Conservation (phyloP, 2,888 invertebrate species). For the Arrhopalites spinosus region DNA sequence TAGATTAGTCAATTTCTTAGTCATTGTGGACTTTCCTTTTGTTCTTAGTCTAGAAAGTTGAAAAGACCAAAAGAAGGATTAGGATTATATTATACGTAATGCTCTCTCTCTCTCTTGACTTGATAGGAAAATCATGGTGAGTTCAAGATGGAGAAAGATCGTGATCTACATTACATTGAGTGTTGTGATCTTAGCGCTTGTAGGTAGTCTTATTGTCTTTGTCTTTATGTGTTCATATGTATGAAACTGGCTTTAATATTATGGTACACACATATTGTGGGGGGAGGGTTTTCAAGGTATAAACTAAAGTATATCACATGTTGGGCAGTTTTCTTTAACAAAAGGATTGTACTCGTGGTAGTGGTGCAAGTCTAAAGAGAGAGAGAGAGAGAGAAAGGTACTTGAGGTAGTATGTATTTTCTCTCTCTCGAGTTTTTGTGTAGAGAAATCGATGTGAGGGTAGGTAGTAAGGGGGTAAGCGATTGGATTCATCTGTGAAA, state of each 20-base stretch:
- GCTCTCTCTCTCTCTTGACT: too few relatives aligned
- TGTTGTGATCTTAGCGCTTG: too few relatives aligned
- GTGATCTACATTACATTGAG: too few relatives aligned
- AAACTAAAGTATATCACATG: neutral
- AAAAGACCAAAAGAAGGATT: neutral
- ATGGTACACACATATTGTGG: too few relatives aligned
- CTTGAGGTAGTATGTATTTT: too few relatives aligned
- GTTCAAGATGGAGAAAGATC: too few relatives aligned
- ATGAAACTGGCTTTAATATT: too few relatives aligned
- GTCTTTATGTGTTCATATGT: too few relatives aligned
- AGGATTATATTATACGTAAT: too few relatives aligned
- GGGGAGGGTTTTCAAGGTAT: neutral
- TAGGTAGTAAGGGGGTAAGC: neutral
- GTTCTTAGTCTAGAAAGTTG: neutral
- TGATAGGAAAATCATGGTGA: neutral
- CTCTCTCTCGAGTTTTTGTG: neutral
- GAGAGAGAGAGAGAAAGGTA: neutral
- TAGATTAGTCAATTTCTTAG: conserved; percentile 9
- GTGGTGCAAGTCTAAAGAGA: too few relatives aligned
- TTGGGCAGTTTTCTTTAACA: too few relatives aligned
- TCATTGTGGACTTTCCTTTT: conserved; percentile 1
- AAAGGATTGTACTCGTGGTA: too few relatives aligned
- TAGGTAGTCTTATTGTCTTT: neutral
- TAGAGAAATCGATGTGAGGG: neutral
- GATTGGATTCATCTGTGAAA: conserved; percentile 25